Percentiles rank a stretch among this genome's conserved stretches.
phyloP scores from a whole-genome alignment of 2,113 vertebrate genomes.

The Oophaga pumilio region DNA sequence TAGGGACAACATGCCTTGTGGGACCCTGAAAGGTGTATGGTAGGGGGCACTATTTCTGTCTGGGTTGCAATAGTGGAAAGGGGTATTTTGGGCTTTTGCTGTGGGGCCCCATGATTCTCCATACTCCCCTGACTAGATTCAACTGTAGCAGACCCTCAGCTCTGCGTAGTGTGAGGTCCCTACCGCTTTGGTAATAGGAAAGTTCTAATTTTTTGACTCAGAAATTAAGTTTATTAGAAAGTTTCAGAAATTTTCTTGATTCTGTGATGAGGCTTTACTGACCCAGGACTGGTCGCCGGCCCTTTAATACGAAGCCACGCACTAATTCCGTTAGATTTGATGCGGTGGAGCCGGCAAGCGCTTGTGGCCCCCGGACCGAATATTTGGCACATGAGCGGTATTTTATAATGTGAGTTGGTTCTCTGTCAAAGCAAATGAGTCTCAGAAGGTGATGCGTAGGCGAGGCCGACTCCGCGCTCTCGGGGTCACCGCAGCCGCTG shows the following conservation, averaged over 20 bases:
- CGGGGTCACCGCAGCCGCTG: not conserved
- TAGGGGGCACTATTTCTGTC: no score
- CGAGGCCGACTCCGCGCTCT: not conserved
- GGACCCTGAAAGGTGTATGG: no score
- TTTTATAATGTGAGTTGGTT: constrained; percentile 11
- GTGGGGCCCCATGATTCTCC: no score
- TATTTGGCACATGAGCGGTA: not conserved
- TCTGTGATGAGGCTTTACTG: no score
- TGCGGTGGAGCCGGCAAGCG: not conserved
- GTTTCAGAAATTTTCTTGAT: no score
- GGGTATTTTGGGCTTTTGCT: no score
- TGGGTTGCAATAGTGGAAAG: no score
- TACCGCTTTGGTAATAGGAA: not conserved
- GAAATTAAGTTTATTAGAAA: no score
- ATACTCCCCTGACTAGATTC: no score
- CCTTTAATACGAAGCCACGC: not conserved
- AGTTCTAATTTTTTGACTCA: no score
- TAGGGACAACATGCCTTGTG: no score
- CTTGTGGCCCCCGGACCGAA: not conserved
- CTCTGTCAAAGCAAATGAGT: constrained; percentile 15
- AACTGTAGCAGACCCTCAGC: not conserved
- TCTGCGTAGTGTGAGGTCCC: not conserved
- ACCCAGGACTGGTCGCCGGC: not conserved
- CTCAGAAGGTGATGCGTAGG: constrained; percentile 14
- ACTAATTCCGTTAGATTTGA: not conserved